Percentiles rank a stretch among this genome's conserved stretches.
Evolutionary conservation across 92 coral and sea anemone genomes (phyloP).

Genomic region (Pocillopora grandis): DNA sequence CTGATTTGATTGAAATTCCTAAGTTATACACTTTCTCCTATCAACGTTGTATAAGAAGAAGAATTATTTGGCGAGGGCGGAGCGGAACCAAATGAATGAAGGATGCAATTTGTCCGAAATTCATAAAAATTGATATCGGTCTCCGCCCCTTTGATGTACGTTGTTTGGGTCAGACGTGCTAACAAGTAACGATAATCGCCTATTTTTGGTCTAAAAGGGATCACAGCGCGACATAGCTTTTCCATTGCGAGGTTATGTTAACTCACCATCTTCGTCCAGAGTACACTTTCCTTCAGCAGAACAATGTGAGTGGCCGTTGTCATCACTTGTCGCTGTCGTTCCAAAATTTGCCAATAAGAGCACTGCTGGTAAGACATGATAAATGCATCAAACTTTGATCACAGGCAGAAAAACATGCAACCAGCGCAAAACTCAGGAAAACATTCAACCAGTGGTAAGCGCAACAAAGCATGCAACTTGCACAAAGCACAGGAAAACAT

Average conservation of each 20-base stretch:
- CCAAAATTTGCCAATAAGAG: not conserved
- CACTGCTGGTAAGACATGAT: not conserved
- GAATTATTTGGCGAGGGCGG: no score
- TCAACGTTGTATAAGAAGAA: no score
- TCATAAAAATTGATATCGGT: no score
- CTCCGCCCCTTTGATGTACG: no score
- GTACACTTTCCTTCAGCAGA: conserved; percentile 46
- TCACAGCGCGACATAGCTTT: no score
- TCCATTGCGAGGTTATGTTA: not conserved
- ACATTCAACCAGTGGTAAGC: not conserved
- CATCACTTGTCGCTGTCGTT: conserved; percentile 7
- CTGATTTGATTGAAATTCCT: no score
- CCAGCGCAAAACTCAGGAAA: conserved; percentile 2
- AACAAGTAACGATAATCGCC: no score
- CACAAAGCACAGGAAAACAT: not conserved
- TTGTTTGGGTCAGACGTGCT: no score
- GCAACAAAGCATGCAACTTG: not conserved
- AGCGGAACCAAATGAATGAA: no score
- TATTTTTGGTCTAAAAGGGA: no score
- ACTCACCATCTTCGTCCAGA: conserved; percentile 29
- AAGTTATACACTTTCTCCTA: no score
- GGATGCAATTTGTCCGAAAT: no score
- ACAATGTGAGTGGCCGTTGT: conserved; percentile 34
- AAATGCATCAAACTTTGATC: not conserved
- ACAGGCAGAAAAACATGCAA: not conserved